phyloP scores from a whole-genome alignment of 2,113 vertebrate species.

The Columba janthina region DNA sequence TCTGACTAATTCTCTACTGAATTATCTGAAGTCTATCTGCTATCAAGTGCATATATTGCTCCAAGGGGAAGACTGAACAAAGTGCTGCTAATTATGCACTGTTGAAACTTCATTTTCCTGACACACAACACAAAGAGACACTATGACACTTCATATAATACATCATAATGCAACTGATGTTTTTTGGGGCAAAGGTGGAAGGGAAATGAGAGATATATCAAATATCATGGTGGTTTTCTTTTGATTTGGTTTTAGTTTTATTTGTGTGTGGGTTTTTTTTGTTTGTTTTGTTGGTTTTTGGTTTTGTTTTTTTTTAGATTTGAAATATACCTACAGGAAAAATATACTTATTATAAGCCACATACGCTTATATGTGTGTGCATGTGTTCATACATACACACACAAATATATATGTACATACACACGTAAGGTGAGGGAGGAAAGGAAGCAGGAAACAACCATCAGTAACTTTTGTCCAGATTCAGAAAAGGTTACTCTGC shows the following conservation, averaged over 20 bases:
- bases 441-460: neutral
- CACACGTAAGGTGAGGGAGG: rapidly evolving
- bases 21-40: neutral
- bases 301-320: neutral
- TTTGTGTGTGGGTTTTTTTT: no score
- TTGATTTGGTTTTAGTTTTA: no score
- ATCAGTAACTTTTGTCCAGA: neutral
- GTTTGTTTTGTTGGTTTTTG: no score
- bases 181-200: neutral
- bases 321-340: neutral
- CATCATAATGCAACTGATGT: neutral
- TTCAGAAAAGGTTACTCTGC: neutral
- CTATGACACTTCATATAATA: neutral
- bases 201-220: neutral
- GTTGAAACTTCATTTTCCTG: neutral
- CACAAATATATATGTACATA: neutral
- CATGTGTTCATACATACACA: neutral
- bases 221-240: neutral
- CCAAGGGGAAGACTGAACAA: neutral
- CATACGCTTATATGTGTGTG: rapidly evolving
- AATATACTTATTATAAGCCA: neutral
- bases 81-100: neutral
- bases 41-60: neutral
- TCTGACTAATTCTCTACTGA: neutral
- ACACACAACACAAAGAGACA: neutral